Conservation (phyloP, 2,113 vertebrate genomes). For the Okapia johnstoni region DNA sequence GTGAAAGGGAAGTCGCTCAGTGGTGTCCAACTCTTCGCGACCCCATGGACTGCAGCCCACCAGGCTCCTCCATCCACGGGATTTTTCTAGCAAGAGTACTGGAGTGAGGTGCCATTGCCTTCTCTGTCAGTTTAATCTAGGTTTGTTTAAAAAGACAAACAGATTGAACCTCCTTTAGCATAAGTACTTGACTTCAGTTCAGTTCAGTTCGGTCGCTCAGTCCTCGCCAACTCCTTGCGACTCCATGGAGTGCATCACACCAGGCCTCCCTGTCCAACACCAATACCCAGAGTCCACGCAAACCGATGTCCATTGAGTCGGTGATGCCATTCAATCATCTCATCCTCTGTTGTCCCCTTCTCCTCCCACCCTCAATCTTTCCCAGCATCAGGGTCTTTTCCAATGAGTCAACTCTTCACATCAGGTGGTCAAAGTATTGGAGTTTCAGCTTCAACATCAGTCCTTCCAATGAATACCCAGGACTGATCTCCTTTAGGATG, state of each 20-base stretch:
- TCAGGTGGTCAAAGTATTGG: not conserved
- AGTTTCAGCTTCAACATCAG: not conserved
- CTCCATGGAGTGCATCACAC: rapidly evolving
- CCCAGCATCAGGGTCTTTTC: not conserved
- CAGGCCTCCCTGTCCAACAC: not conserved
- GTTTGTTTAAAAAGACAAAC: not conserved
- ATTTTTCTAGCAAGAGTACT: too few species aligned
- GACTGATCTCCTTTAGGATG: not conserved
- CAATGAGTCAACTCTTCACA: not conserved
- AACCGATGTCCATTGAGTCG: not conserved
- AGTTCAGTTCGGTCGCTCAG: not conserved
- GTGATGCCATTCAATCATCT: not conserved
- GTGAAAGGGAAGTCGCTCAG: too few species aligned
- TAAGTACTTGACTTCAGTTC: not conserved
- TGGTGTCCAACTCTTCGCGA: too few species aligned
- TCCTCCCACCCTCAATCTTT: not conserved
- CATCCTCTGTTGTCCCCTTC: not conserved
- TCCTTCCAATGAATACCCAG: not conserved
- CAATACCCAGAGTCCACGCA: not conserved
- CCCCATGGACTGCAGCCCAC: too few species aligned
- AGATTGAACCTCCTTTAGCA: not conserved
- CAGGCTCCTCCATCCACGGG: too few species aligned
- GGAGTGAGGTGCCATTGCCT: too few species aligned
- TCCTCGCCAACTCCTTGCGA: not conserved
- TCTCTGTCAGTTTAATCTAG: not conserved